These are phyloP conservation scores for Spongilla lacustris DNA, from an alignment of 37 sponge, comb jelly and placozoan genomes.

Conservation along the genomic window DNA sequence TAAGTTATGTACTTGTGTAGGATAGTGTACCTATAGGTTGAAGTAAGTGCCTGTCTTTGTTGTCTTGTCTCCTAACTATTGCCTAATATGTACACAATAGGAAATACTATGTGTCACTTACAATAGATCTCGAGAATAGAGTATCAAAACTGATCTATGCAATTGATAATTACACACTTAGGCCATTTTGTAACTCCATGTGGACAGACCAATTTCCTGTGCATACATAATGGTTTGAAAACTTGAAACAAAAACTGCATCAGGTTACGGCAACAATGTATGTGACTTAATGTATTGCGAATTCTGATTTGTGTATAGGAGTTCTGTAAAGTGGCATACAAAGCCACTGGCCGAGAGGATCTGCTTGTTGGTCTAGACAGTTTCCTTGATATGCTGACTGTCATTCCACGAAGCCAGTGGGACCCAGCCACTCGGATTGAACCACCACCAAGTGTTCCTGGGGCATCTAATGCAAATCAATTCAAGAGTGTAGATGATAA, in stretches of 20 bases:
- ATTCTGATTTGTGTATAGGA: constrained; percentile 52
- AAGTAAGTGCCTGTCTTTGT: background rate
- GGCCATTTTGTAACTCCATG: background rate
- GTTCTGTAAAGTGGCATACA: constrained; percentile 92
- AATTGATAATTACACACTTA: background rate
- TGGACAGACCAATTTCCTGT: background rate
- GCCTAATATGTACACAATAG: background rate
- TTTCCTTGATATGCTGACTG: constrained; percentile 93
- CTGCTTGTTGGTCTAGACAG: constrained; percentile 89
- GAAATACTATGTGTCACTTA: background rate
- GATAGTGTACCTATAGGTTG: background rate
- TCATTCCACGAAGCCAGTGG: constrained; percentile 94
- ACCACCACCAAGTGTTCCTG: constrained; percentile 70
- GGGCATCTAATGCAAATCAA: constrained; percentile 13
- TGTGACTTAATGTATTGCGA: background rate
- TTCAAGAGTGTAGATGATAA: background rate
- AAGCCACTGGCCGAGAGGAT: constrained; percentile 80
- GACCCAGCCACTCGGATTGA: constrained; percentile 86
- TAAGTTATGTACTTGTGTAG: background rate
- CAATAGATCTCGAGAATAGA: background rate
- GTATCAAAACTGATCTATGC: background rate
- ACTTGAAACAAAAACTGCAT: background rate
- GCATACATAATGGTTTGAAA: background rate
- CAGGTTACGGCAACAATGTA: background rate
- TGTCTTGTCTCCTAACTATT: background rate